phyloP scores from a whole-genome alignment of 2,113 vertebrate genomes.

The Glaucomys volans region DNA sequence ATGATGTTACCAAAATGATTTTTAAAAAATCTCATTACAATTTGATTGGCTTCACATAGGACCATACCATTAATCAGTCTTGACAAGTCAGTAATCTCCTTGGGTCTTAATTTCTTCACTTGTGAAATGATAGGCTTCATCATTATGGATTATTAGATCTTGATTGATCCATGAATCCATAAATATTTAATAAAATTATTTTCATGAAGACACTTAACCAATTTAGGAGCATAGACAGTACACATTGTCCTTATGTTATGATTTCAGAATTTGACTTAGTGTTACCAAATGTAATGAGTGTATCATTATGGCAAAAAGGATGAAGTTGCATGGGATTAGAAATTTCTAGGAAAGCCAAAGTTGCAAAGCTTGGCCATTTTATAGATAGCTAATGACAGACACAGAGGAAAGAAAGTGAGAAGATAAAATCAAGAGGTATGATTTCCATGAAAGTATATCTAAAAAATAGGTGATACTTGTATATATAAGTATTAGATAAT shows the following conservation, averaged over 20 bases:
- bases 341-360: background rate
- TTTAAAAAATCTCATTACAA: background rate
- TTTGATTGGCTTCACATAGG: background rate
- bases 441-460: background rate
- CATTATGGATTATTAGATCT: constrained; percentile 1
- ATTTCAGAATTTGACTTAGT: background rate
- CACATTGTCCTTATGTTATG: background rate
- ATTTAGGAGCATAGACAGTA: background rate
- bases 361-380: background rate
- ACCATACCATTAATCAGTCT: background rate
- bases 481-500: too few relatives aligned
- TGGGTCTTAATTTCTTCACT: background rate
- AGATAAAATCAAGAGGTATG: background rate
- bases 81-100: background rate
- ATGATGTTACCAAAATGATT: background rate
- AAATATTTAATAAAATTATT: background rate
- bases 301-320: background rate
- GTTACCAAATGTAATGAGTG: background rate
- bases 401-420: background rate
- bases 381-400: background rate
- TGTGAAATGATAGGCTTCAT: background rate
- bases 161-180: background rate
- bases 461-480: background rate
- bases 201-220: background rate
- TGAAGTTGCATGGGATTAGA: fast-evolving